A percentile compares a stretch with the other conserved stretches of the same genome.
Evolutionary conservation across 2,113 vertebrate genomes (phyloP).

Genomic region (Salvelinus namaycush): DNA sequence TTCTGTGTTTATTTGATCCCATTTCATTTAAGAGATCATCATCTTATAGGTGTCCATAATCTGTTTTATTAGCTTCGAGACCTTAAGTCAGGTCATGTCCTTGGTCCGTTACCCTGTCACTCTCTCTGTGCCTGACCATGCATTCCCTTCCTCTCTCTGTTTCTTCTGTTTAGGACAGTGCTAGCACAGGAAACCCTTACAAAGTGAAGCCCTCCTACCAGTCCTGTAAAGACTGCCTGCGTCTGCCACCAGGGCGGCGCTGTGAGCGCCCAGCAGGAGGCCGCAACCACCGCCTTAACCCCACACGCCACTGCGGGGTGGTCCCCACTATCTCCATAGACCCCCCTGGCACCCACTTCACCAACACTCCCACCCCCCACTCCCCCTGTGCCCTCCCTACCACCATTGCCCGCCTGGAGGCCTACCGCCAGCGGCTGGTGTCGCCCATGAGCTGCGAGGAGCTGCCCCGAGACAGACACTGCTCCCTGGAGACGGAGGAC

Average conservation of each 20-base stretch:
- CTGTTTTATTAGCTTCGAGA: not conserved
- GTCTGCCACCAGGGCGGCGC: constrained; percentile 68
- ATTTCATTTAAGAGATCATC: not conserved
- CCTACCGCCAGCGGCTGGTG: constrained; percentile 49
- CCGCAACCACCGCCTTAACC: constrained; percentile 70
- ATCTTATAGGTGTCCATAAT: not conserved
- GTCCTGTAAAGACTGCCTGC: constrained; percentile 85
- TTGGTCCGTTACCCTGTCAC: constrained; percentile 30
- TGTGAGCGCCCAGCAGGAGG: constrained; percentile 76
- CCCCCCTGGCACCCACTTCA: constrained; percentile 67
- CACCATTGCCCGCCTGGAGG: constrained; percentile 28
- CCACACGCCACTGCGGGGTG: constrained; percentile 52
- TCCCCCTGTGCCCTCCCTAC: constrained; percentile 28
- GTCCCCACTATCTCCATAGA: constrained; percentile 81
- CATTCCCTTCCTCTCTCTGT: constrained; percentile 37
- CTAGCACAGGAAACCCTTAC: constrained; percentile 78
- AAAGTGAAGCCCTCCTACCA: constrained; percentile 92
- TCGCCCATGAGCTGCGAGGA: constrained; percentile 69
- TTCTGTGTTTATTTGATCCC: not conserved
- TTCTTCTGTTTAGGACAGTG: constrained; percentile 71
- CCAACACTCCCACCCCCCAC: constrained; percentile 39
- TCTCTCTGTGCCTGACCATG: constrained; percentile 43
- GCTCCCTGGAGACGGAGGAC: constrained; percentile 51
- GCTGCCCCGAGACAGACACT: constrained; percentile 33
- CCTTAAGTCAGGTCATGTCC: constrained; percentile 34